These are phyloP conservation scores for Porites lutea DNA, from an alignment of 64 coral and sea anemone species.

Conservation along the genomic window DNA sequence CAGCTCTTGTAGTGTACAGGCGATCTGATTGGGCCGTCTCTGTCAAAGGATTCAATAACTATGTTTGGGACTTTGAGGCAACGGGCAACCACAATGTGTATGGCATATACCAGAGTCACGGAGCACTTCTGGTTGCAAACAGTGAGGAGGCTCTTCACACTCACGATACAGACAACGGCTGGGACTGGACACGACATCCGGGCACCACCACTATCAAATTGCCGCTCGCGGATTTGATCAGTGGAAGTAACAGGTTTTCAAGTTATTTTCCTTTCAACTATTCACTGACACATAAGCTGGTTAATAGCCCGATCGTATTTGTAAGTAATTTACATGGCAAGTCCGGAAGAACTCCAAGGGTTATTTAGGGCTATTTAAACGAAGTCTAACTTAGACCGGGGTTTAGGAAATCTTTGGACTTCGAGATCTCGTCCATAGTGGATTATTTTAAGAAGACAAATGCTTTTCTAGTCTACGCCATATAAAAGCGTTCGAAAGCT, in stretches of 20 bases:
- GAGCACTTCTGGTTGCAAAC: conserved; percentile 65
- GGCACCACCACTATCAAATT: conserved; percentile 54
- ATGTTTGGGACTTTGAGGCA: conserved; percentile 58
- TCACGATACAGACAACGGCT: conserved; percentile 56
- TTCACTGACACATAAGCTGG: too few relatives aligned
- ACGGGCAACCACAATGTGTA: conserved; percentile 35
- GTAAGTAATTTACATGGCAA: too few relatives aligned
- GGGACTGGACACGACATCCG: conserved; percentile 71
- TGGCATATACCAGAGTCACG: conserved; percentile 56
- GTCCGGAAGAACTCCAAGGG: too few relatives aligned
- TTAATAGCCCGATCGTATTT: too few relatives aligned
- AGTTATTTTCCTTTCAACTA: too few relatives aligned
- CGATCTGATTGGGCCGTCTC: conserved; percentile 54
- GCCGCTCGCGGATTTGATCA: not conserved
- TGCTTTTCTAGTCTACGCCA: too few relatives aligned
- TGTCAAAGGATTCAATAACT: conserved; percentile 72
- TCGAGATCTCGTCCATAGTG: too few relatives aligned
- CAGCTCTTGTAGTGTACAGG: conserved; percentile 39
- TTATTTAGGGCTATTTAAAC: too few relatives aligned
- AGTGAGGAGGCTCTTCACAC: conserved; percentile 48
- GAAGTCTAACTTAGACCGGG: too few relatives aligned
- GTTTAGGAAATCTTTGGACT: too few relatives aligned
- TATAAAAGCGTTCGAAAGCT: too few relatives aligned
- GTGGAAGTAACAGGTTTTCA: not conserved
- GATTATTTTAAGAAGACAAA: too few relatives aligned